Base-by-base conservation (phyloP, 2,113 vertebrate species). In the Orthochromis malagaraziensis region DNA sequence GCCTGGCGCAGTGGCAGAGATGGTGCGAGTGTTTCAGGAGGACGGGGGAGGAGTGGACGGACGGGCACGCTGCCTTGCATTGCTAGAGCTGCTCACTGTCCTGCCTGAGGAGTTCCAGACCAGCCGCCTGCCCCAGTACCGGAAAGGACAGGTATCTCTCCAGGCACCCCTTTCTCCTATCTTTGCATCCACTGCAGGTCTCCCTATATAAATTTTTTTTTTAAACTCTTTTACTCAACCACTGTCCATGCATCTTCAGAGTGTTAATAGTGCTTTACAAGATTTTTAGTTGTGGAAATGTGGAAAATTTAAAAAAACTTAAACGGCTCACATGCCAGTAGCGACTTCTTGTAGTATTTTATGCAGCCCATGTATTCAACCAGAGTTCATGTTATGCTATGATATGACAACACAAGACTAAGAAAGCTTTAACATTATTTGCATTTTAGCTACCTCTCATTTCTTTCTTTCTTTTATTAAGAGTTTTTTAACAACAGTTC, bases 41-140 rank as follows among this genome's bases (percentile, higher is more conserved):
- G 99, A 99, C 87, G 97, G 98, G 88, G 97, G 97, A 45, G 98
- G 97, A 2, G 97, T 98, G 89, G 98, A 99, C 1, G 97, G 98
- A 9, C 97, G 97, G 63, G 98, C 98, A 0, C 97, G 99, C 86
- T 99, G 99, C 93, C 96, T 99, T 93, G 99, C 98, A 0, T 95
- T 99, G 81, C 95, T 99, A 91, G 99, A 99, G 95, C 97, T 99
- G 86, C 97, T 99, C 91, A 99, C 99, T 1, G 99, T 99, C 84
- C 95, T 99, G 92, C 99, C 99, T 0, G 99, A 99, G 96, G 99
- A 99, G 95, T 99, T 99, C 87, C 99, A 99, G 96, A 99, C 99
- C 84, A 99, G 98, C 89, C 98, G 98, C 13, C 97, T 99, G 65
- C 98, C 98, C 0, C 98, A 99, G 94, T 98, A 98, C 92, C 97